A percentile compares a stretch with the other conserved stretches of the same genome.
phyloP scores from a whole-genome alignment of 2,113 vertebrate species.

The Larimichthys crocea region DNA sequence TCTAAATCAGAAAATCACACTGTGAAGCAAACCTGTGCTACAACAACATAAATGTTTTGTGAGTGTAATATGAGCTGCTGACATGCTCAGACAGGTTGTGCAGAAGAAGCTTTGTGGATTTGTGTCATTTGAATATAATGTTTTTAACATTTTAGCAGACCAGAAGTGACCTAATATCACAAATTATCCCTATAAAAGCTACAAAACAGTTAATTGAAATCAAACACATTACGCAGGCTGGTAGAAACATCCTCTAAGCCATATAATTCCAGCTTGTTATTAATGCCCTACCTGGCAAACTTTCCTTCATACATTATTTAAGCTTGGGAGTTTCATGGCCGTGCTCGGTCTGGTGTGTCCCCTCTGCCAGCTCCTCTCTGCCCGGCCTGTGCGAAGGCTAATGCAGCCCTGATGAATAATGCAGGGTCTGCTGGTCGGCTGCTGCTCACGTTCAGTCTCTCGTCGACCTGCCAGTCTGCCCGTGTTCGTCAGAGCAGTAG shows the following conservation, averaged over 20 bases:
- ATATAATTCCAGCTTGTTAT: slow-evolving; percentile 35
- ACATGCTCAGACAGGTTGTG: background rate
- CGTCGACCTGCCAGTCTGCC: slow-evolving; percentile 35
- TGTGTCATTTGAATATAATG: background rate
- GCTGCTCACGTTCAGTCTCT: slow-evolving; percentile 62
- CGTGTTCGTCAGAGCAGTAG: slow-evolving; percentile 46
- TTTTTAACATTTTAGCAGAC: background rate
- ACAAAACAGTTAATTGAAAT: background rate
- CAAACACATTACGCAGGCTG: background rate
- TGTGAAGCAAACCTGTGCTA: background rate
- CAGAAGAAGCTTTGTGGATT: background rate
- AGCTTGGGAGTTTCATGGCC: slow-evolving; percentile 25
- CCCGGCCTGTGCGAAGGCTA: slow-evolving; percentile 50
- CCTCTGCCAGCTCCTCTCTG: slow-evolving; percentile 34
- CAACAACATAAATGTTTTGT: background rate
- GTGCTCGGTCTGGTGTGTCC: slow-evolving; percentile 47
- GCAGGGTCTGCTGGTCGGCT: slow-evolving; percentile 58
- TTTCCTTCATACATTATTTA: slow-evolving; percentile 66
- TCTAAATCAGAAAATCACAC: background rate
- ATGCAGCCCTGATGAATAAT: slow-evolving; percentile 80
- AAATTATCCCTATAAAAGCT: background rate
- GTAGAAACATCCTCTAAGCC: background rate
- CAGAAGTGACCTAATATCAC: background rate
- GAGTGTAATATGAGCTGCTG: background rate
- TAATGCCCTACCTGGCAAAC: slow-evolving; percentile 27